A percentile compares a stretch with the other conserved stretches of the same genome.
Evolutionary conservation across 1,140 invertebrate species (phyloP).

Genomic region (Trissolcus basalis): DNA sequence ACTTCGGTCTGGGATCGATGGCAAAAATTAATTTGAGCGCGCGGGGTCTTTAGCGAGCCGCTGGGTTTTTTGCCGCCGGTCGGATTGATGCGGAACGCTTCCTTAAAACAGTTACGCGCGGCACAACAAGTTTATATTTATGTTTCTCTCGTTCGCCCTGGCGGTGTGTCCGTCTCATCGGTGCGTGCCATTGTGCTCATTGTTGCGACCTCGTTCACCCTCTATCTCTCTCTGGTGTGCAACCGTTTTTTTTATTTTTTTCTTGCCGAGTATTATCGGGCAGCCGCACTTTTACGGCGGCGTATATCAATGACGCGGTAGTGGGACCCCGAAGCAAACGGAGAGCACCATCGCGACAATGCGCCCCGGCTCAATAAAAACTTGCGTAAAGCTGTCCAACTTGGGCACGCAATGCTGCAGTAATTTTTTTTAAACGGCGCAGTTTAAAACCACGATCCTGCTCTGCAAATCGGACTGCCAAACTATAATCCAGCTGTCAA

Average conservation of each 20-base stretch:
- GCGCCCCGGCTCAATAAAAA: conserved; percentile 65
- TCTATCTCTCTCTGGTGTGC: conserved; percentile 55
- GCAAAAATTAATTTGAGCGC: conserved; percentile 51
- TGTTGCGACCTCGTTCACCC: conserved; percentile 50
- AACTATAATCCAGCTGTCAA: conserved; percentile 34
- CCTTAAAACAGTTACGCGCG: conserved; percentile 63
- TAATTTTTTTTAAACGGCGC: conserved; percentile 68
- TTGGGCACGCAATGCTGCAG: conserved; percentile 54
- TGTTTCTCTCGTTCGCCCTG: conserved; percentile 50
- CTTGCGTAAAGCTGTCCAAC: conserved; percentile 70
- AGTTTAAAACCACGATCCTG: conserved; percentile 62
- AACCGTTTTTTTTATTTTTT: conserved; percentile 46
- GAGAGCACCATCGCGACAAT: conserved; percentile 61
- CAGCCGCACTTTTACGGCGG: conserved; percentile 66
- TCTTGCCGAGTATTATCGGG: conserved; percentile 61
- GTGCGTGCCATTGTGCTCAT: conserved; percentile 23
- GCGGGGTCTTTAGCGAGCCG: conserved; percentile 34
- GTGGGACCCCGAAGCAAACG: conserved; percentile 14
- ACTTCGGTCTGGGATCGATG: conserved; percentile 23
- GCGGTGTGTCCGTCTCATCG: conserved; percentile 27
- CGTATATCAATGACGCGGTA: conserved; percentile 66
- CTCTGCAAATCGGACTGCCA: conserved; percentile 46
- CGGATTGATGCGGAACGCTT: conserved; percentile 39
- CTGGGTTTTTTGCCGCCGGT: conserved; percentile 29
- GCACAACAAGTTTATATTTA: conserved; percentile 63